A percentile compares a stretch with the other conserved stretches of the same genome.
These are phyloP conservation scores for Leptonema lineaticorne DNA, from an alignment of 1,140 invertebrate species.

Conservation along the genomic window DNA sequence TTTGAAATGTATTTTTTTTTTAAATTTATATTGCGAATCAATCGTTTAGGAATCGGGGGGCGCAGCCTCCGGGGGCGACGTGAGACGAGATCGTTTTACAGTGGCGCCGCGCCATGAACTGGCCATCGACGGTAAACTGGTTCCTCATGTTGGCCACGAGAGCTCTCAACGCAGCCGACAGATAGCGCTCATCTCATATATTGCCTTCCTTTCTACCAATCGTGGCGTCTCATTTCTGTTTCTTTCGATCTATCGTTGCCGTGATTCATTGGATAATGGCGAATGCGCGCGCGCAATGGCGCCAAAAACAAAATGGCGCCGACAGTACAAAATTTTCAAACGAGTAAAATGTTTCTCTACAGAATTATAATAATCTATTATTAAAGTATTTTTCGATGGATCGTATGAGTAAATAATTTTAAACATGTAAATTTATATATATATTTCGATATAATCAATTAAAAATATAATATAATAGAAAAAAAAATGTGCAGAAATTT, in stretches of 20 bases:
- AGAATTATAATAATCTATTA: too few species aligned
- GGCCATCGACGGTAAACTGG: neutral
- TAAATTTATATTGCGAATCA: too few species aligned
- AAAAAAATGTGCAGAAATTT: too few species aligned
- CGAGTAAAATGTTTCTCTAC: neutral
- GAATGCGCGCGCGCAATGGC: neutral
- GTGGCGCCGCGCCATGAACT: neutral
- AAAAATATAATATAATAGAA: too few species aligned
- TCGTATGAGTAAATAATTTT: too few species aligned
- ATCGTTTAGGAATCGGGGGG: neutral
- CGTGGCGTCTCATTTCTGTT: neutral
- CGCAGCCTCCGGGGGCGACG: neutral
- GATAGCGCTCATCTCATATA: neutral
- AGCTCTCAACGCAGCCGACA: neutral
- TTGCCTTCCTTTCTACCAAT: too few species aligned
- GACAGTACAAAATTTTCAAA: neutral
- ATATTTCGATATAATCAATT: too few species aligned
- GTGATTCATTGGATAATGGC: neutral
- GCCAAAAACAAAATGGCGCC: neutral
- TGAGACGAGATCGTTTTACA: neutral
- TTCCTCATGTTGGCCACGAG: too few species aligned
- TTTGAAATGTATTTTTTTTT: too few species aligned
- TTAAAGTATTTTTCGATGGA: too few species aligned
- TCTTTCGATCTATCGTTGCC: neutral
- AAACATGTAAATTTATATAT: too few species aligned